A percentile compares a stretch with the other conserved stretches of the same genome.
These are phyloP conservation scores for Aegypius monachus DNA, from an alignment of 2,113 vertebrate species.

Conservation along the genomic window DNA sequence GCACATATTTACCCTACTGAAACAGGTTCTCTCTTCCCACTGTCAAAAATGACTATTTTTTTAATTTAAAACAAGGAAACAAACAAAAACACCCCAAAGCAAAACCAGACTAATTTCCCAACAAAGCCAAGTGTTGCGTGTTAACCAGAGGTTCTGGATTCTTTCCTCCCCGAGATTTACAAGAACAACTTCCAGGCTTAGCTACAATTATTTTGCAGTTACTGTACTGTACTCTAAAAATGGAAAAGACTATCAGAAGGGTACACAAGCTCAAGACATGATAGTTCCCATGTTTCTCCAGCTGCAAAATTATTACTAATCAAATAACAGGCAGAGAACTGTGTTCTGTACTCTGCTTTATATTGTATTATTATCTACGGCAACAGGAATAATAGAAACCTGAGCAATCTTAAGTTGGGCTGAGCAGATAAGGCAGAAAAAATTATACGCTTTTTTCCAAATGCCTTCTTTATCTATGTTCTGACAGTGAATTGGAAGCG, in stretches of 20 bases:
- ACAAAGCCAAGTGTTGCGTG: not conserved
- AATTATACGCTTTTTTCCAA: not conserved
- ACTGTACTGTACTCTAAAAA: not conserved
- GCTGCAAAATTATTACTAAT: not conserved
- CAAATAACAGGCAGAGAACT: not conserved
- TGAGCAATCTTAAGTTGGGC: not conserved
- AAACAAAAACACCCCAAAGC: not conserved
- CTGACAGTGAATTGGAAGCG: not conserved
- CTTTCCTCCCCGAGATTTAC: not conserved
- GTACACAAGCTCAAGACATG: not conserved
- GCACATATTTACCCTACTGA: not conserved
- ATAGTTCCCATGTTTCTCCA: not conserved
- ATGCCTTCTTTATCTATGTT: not conserved
- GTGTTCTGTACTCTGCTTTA: not conserved
- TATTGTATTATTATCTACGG: not conserved
- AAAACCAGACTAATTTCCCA: not conserved
- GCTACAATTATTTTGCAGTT: not conserved
- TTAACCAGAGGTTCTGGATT: not conserved
- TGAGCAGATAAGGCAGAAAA: not conserved
- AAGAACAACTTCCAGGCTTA: not conserved
- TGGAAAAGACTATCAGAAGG: not conserved
- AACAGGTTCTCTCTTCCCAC: not conserved
- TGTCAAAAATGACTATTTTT: not conserved
- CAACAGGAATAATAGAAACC: not conserved
- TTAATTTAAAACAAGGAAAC: not conserved